phyloP scores from a whole-genome alignment of 2,113 vertebrate species.

The Panurus biarmicus region DNA sequence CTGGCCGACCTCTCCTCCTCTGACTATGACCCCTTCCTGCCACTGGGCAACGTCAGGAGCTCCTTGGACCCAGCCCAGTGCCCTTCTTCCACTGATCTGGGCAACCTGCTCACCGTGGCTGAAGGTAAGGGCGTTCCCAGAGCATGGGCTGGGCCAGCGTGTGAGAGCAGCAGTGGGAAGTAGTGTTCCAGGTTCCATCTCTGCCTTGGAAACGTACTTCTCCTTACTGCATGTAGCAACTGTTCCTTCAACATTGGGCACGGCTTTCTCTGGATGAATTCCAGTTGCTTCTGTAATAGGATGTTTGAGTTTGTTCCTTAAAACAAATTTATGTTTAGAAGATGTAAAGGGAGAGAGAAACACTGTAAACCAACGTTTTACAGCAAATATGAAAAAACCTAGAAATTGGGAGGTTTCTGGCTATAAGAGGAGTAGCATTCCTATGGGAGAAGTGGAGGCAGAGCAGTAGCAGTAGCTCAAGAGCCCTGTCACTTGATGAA shows the following conservation, averaged over 20 bases:
- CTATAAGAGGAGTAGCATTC: background rate
- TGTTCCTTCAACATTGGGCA: background rate
- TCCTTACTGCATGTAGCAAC: fast-evolving
- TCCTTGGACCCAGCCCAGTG: slow-evolving; percentile 77
- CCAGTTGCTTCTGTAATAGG: background rate
- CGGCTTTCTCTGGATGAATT: background rate
- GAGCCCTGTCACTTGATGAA: background rate
- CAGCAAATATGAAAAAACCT: too few species aligned
- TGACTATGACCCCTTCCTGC: slow-evolving; percentile 88
- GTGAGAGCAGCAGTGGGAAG: background rate
- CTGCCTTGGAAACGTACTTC: background rate
- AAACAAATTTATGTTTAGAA: background rate
- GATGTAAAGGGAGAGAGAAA: background rate
- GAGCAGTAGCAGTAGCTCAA: background rate
- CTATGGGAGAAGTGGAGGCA: background rate
- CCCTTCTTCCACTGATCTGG: slow-evolving; percentile 74
- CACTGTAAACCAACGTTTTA: background rate
- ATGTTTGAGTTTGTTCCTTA: background rate
- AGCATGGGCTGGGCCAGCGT: fast-evolving
- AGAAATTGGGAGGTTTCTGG: background rate
- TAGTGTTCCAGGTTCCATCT: background rate
- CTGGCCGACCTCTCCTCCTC: slow-evolving; percentile 85
- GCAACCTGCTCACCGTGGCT: slow-evolving; percentile 90
- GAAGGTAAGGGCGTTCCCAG: slow-evolving; percentile 76
- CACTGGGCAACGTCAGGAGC: slow-evolving; percentile 82